Evolutionary conservation across 2,797 vertebrate species (phyloP), one percentile per base, ranked within the genome.

Genomic region (Premnoplex brunnescens): DNA sequence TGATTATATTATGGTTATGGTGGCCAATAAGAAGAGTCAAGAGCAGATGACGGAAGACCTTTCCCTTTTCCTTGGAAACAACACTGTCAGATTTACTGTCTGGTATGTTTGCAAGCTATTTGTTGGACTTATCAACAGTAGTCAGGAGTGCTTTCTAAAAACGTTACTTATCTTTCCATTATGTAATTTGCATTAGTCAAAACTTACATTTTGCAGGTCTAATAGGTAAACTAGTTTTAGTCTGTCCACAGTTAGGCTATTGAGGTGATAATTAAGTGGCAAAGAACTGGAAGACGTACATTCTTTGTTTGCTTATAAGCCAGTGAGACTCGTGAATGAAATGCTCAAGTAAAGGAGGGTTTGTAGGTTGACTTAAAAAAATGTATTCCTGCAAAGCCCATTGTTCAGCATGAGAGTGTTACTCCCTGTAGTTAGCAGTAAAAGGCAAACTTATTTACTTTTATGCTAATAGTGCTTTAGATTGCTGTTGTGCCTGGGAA

Each of bases 1-100:
- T 41, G 99, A 99, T 98, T 99, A 99, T 91, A 99, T 99, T 71
- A 99, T 99, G 99, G 99, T 99, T 91, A 99, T 99, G 99, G 99
- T 99, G 81, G 99, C 99, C 67, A 99, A 99, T 97, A 99, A 99
- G 98, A 99, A 99, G 98, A 99, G 98, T 80, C 98, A 99, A 74
- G 98, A 99, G 83, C 99, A 99, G 97, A 99, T 99, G 99, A 98
- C 99, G 41, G 99, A 99, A 44, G 99, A 99, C 94, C 98, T 99
- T 69, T 99, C 99, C 36, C 99, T 99, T 69, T 99, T 99, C 93
- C 98, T 99, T 27, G 99, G 99, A 96, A 99, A 98, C 97, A 99
- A 99, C 97, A 99, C 99, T 10, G 91, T 98, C 91, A 99, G 99
- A 94, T 99, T 99, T 96, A 99, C 99, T 68, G 98, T 98, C 58